Conservation (phyloP, 92 coral and sea anemone species). For the Palythoa heliodiscus region DNA sequence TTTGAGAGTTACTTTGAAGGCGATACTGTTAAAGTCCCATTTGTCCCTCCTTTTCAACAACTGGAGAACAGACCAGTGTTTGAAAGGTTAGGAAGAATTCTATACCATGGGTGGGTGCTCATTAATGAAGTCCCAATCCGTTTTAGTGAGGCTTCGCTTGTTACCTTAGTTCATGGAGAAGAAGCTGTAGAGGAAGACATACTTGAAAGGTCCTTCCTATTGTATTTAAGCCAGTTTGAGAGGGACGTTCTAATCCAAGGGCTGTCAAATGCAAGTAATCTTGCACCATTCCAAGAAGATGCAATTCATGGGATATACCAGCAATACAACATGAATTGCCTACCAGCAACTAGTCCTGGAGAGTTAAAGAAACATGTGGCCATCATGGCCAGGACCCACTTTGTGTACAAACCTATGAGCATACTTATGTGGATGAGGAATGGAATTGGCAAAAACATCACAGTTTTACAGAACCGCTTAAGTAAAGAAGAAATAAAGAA, state of each 20-base stretch:
- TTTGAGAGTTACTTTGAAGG: constrained; percentile 60
- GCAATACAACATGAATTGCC: constrained; percentile 40
- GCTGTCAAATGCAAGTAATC: constrained; percentile 22
- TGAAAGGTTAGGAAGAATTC: constrained; percentile 25
- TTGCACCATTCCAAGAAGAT: constrained; percentile 5
- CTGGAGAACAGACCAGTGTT: neutral
- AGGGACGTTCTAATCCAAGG: constrained; percentile 46
- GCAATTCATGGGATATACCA: constrained; percentile 33
- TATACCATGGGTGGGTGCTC: constrained; percentile 41
- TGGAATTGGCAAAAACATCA: constrained; percentile 26
- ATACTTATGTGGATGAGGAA: constrained; percentile 48
- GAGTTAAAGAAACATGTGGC: constrained; percentile 38
- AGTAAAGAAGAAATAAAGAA: constrained; percentile 10
- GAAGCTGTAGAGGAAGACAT: constrained; percentile 37
- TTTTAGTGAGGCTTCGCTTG: constrained; percentile 49
- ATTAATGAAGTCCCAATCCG: constrained; percentile 46
- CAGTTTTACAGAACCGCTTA: neutral
- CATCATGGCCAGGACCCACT: constrained; percentile 49
- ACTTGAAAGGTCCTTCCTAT: constrained; percentile 49
- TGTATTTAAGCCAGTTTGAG: constrained; percentile 54
- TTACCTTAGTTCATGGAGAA: constrained; percentile 42
- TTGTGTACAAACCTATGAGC: constrained; percentile 46
- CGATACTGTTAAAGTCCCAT: constrained; percentile 56
- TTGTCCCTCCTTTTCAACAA: constrained; percentile 3
- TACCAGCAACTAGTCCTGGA: constrained; percentile 39